Evolutionary conservation across 2,113 vertebrate species (phyloP), one percentile per base, ranked within the genome.

Genomic region (Salminus brasiliensis): DNA sequence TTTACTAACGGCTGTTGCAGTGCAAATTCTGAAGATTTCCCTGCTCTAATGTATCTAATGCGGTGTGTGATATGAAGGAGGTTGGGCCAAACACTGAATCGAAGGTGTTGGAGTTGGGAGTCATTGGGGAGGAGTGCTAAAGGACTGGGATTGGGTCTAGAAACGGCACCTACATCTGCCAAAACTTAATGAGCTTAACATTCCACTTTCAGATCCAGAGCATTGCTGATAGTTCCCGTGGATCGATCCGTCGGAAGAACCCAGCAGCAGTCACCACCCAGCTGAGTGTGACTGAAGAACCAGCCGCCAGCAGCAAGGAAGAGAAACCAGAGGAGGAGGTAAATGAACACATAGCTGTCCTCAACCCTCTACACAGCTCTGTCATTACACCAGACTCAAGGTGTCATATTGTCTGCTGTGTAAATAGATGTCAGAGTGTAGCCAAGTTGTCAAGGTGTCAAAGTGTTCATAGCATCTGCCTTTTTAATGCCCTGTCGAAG

Each of bases 301-400:
- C 94, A 11, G 92, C 93, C 1, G 94, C 93, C 0, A 94, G 95
- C 0, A 87, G 93, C 2, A 96, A 97, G 87, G 97, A 97, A 91
- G 96, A 97, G 87, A 96, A 96, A 0, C 96, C 97, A 7, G 97
- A 99, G 88, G 97, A 99, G 88, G 97, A 99, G 97, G 97, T 98
- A 85, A 78, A 65, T 34, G 73, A 7, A 34, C 30, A 21, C 6
- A 21, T 15, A 18, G 59, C 3, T 13, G 32, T 29, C 16, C 43
- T 12, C 30, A 13, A 34, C 15, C 41, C 41, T 21, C 21, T 68
- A 81, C 59, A 80, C 79, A 11, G 25, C 36, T 32, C 69, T 83
- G 76, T 87, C 85, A 74, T 85, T 83, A 43, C 5, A 11, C 9
- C 41, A 8, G 34, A 36, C 8, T 36, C 8, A 36, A 36, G n/a